A percentile compares a stretch with the other conserved stretches of the same genome.
phyloP scores from a whole-genome alignment of 2,113 vertebrate species.

The Myiozetetes cayanensis region DNA sequence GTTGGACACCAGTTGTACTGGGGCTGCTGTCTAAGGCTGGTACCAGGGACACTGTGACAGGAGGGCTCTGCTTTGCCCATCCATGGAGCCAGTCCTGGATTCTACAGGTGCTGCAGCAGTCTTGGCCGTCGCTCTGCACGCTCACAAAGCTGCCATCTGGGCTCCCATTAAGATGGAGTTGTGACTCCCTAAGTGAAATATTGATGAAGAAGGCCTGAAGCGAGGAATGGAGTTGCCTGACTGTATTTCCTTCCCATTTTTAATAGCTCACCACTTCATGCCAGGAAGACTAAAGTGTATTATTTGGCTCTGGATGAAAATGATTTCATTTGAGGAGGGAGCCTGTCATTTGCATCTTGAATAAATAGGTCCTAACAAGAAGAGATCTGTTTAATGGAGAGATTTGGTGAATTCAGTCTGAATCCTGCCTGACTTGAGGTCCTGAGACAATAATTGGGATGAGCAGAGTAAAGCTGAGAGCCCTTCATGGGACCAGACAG shows the following conservation, averaged over 20 bases:
- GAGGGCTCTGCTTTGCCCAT: neutral
- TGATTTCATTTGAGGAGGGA: constrained; percentile 16
- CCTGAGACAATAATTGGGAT: constrained; percentile 51
- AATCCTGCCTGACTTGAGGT: constrained; percentile 38
- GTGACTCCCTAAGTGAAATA: constrained; percentile 36
- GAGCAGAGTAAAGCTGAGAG: constrained; percentile 34
- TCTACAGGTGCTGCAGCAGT: neutral
- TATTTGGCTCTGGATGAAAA: constrained; percentile 45
- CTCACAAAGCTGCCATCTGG: neutral
- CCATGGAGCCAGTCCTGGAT: accelerated
- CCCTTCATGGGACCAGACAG: constrained; percentile 52
- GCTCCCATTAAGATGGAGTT: neutral
- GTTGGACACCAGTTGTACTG: accelerated
- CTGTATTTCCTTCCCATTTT: constrained; percentile 48
- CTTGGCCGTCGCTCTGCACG: neutral
- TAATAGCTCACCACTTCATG: constrained; percentile 23
- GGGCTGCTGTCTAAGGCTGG: neutral
- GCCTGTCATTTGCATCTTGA: constrained; percentile 59
- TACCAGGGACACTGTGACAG: accelerated
- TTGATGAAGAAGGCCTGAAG: constrained; percentile 58
- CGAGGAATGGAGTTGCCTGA: constrained; percentile 3
- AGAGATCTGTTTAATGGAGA: constrained; percentile 58
- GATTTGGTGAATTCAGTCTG: constrained; percentile 41
- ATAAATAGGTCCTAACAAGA: constrained; percentile 55
- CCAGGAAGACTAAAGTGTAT: constrained; percentile 12